Base-by-base conservation (phyloP, 2,113 vertebrate species). In the Antidorcas marsupialis region DNA sequence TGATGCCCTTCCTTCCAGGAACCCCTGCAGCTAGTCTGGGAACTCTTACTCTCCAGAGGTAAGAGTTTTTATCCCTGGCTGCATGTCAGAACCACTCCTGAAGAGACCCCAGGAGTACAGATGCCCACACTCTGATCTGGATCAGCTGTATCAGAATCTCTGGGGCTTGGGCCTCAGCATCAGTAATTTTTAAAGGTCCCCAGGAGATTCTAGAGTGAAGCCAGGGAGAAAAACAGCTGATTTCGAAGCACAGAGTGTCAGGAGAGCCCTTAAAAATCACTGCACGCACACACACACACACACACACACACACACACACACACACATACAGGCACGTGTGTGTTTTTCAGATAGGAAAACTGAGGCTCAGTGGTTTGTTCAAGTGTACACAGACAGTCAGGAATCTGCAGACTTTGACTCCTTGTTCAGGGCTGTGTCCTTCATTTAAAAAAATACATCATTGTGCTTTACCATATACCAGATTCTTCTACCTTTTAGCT, bases 31-130 rank as follows among this genome's bases (percentile, higher is more conserved):
- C 67, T 39, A 39, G 67, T 74, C 67, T 74, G n/a, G 19, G 67
- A 71, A 39, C n/a, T 71, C 67, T 74, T 13, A 74, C 67, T 21
- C 19, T 39, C 19, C 67, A 0, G 3, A 53, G 52, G 9, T 17
- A 64, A n/a, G 79, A 47, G 14, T 39, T 23, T 43, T 23, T 5
- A 3, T 89, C 33, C 10, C 28, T 27, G 43, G 43, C 16, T 36
- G 19, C 12, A 55, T 0, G 0, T 28, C 47, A 21, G 25, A 53
- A 59, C 19, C 52, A 2, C n/a, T 12, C 7, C 1, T 43, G 59
- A 53, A 3, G 45, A 60, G 30, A 50, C 21, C 7, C 59, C 57
- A 87, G 53, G 28, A 28, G 36, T 45, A 39, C n/a, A 21, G 17
- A 36, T 39, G n/a, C 62, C 52, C 85, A 67, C 81, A 45, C 21